Percentiles rank a stretch among this genome's conserved stretches.
These are phyloP conservation scores for Protosalanx chinensis DNA, from an alignment of 2,797 vertebrate genomes.

Conservation along the genomic window DNA sequence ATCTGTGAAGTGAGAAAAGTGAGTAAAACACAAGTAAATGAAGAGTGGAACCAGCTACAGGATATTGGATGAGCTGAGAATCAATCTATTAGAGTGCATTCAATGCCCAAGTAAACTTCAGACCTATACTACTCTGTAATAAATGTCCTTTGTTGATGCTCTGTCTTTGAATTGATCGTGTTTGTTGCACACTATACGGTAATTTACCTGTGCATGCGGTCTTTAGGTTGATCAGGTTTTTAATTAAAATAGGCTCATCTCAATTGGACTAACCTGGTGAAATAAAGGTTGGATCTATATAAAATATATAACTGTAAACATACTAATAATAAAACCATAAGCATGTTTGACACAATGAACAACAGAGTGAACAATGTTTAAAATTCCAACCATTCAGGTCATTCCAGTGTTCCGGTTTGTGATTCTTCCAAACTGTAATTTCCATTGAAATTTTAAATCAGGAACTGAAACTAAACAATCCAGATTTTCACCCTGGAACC, in stretches of 20 bases:
- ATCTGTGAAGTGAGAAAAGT: constrained; percentile 36
- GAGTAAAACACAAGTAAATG: constrained; percentile 9
- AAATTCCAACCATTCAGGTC: background rate
- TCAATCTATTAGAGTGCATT: constrained; percentile 10
- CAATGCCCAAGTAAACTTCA: constrained; percentile 25
- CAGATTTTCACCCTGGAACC: background rate
- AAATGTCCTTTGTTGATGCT: background rate
- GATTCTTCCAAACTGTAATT: background rate
- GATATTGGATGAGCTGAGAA: constrained; percentile 32
- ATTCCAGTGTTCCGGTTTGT: background rate
- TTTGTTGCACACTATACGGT: no score
- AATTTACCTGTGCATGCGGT: no score
- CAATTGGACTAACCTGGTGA: background rate
- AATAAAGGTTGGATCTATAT: background rate
- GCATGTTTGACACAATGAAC: background rate
- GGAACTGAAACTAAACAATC: background rate
- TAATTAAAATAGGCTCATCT: no score
- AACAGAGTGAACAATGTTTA: background rate
- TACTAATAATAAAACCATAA: background rate
- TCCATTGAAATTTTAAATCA: no score
- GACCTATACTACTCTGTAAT: background rate
- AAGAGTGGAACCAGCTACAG: constrained; percentile 29
- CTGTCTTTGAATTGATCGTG: no score
- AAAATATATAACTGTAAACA: background rate
- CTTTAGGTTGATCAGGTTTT: no score